Evolutionary conservation across 2,113 vertebrate genomes (phyloP), one percentile per base, ranked within the genome.

Genomic region (Neofelis nebulosa): DNA sequence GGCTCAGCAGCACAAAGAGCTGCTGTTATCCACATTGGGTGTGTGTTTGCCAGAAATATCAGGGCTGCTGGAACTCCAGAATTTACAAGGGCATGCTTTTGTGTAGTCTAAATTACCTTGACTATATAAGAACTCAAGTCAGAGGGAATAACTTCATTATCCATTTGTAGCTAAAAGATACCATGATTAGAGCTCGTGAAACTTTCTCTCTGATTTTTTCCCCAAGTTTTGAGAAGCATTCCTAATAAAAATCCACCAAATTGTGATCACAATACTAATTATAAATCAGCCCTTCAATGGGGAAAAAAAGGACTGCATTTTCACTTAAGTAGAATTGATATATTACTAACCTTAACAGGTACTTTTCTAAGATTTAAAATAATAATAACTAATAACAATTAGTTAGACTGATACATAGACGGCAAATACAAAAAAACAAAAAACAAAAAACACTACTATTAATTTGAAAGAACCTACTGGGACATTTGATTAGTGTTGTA

Each of bases 21-120:
- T 95, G 97, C 97, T 97, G 96, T 96, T 95, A 97, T 96, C 94
- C 95, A 94, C 29, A 14, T 33, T 90, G 96, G 97, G 97, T 96
- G 96, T 95, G 92, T 97, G 97, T 97, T 94, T 96, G 96, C 95
- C 96, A 97, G 96, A 97, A 98, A 92, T 96, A 97, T 98, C 96
- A 97, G 94, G 96, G 87, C 81, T 95, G 97, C 91, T 94, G 76
- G 88, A 10, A 81, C 96, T 97, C 80, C 76, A 95, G 93, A 97
- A 97, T 31, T 95, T 82, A 98, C 96, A 97, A 97, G 94, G 92
- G 76, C 90, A 96, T 88, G 97, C 93, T 96, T 97, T 94, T 97
- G 92, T 98, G 65, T 68, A 74, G 94, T 89, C 97, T 97, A 97
- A 98, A 96, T 97, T 97, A 97, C 96, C 96, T 81, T 94, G 93